Conservation (phyloP, 2,797 vertebrate genomes). For the Typhlichthys eigenmanni region DNA sequence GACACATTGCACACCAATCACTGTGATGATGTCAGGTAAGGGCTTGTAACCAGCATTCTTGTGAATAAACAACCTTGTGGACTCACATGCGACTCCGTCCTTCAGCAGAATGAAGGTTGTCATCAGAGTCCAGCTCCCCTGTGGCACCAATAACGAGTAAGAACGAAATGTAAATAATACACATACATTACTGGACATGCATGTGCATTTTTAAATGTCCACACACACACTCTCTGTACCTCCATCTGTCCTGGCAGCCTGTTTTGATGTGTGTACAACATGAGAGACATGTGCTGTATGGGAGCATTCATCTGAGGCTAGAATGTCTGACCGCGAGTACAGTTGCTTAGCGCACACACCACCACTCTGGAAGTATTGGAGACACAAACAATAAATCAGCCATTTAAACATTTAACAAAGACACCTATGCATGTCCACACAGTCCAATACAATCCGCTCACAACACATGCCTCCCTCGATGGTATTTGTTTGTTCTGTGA, state of each 20-base stretch:
- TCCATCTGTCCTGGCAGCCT: conserved; percentile 67
- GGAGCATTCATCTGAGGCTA: conserved; percentile 71
- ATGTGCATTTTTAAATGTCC: not conserved
- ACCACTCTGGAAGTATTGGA: conserved; percentile 64
- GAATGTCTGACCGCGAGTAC: conserved; percentile 81
- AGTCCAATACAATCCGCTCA: too few relatives aligned
- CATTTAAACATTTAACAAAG: not conserved
- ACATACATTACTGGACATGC: not conserved
- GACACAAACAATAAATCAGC: conserved; percentile 1
- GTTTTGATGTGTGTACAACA: conserved; percentile 72
- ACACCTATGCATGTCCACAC: too few relatives aligned
- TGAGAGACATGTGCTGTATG: conserved; percentile 68
- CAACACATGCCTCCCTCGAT: too few relatives aligned
- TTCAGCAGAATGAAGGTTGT: conserved; percentile 70
- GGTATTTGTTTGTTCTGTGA: too few relatives aligned
- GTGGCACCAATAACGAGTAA: conserved; percentile 29
- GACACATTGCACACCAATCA: too few relatives aligned
- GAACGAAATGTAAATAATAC: conserved; percentile 6
- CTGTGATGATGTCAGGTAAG: too few relatives aligned
- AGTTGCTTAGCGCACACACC: conserved; percentile 61
- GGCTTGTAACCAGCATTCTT: too few relatives aligned
- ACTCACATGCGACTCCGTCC: conserved; percentile 79
- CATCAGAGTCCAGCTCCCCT: conserved; percentile 74
- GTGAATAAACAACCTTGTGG: not conserved
- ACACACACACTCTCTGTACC: conserved; percentile 61